Evolutionary conservation across 2,888 invertebrate genomes (phyloP), one percentile per base, ranked within the genome.

Genomic region (Cremastinae sp.): DNA sequence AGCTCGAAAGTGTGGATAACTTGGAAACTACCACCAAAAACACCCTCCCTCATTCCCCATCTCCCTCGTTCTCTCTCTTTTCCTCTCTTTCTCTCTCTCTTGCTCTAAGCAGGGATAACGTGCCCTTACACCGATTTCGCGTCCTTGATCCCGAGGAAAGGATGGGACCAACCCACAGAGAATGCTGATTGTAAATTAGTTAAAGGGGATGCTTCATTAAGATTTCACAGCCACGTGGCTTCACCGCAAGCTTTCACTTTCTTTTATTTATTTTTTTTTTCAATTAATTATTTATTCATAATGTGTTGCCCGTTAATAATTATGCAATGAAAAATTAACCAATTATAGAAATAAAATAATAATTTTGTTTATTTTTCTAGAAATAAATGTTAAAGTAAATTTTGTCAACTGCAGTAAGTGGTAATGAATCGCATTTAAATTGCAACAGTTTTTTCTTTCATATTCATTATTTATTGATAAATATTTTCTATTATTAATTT

Each of bases 151-250:
- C 12, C n/a, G 38, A 12, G 41, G 14, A 28, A 45, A 38, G 10
- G 49, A 34, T 43, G 56, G 22, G 22, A 58, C 34, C 78, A 70
- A 78, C 74, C 78, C 75, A 79, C 79, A 77, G 78, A 79, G 79
- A 79, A 80, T 79, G 85, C 84, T 87, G 87, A 88, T 88, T 88
- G 86, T 84, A 87, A 88, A 88, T 88, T 88, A 87, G 86, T 88
- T 88, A 87, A 88, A 88, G 88, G 85, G 85, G 87, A 88, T 87
- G 85, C 84, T 86, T 86, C 85, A 84, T 88, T 87, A 87, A 82
- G 79, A 81, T 28, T 64, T 80, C 83, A 54, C 34, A 45, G 83
- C 82, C 83, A 71, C 80, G 81, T 62, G 78, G 65, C 62, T 36
- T 65, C 59, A 43, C 54, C 10, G 14, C 28, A 8, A 34, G 3